Base-by-base conservation (phyloP, 2,797 vertebrate species). In the Phalloptychus januarius region DNA sequence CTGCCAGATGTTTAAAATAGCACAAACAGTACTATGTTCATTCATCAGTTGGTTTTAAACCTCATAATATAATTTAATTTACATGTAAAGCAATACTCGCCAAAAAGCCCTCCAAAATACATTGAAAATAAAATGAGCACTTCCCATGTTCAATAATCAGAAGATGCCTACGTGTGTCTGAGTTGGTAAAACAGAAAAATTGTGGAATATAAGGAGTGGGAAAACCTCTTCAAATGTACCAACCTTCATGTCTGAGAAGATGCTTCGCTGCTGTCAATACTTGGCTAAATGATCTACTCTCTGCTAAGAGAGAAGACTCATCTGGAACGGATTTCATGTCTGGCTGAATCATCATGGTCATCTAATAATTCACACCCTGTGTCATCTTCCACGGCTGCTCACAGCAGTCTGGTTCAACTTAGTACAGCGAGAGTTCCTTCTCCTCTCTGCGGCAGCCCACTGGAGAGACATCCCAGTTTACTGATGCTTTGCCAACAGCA, bases 261-360 rank as follows among this genome's bases (percentile, higher is more conserved):
- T 75, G 42, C 31, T 61, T 73, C 71, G 79, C 89, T 91, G 78
- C 80, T 6, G 2, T 69, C 74, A 85, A 84, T 83, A 87, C 79
- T 44, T 33, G 67, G 56, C 79, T 83, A 31, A 18, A 3, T 52
- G 52, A 72, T 84, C 83, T 81, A 70, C 71, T 83, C 46, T 91
- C 76, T 67, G 31, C 44, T 71, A 71, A 72, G 71, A 61, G 33
- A 16, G 33, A 63, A n/a, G 79, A 70, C 79, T 89, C 84, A 81
- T 88, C 89, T 94, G 88, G 86, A 83, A 83, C 71, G 25, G 48
- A 85, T 88, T 88, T 87, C 46, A 74, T 75, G 86, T 84, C 77
- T 70, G 72, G n/a, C 65, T 80, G 58, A 69, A 75, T 61, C 25
- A 54, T 45, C 33, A 73, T 74, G 80, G 73, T 90, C 81, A 84